phyloP scores from a whole-genome alignment of 2,113 vertebrate species.

The Verasper variegatus region DNA sequence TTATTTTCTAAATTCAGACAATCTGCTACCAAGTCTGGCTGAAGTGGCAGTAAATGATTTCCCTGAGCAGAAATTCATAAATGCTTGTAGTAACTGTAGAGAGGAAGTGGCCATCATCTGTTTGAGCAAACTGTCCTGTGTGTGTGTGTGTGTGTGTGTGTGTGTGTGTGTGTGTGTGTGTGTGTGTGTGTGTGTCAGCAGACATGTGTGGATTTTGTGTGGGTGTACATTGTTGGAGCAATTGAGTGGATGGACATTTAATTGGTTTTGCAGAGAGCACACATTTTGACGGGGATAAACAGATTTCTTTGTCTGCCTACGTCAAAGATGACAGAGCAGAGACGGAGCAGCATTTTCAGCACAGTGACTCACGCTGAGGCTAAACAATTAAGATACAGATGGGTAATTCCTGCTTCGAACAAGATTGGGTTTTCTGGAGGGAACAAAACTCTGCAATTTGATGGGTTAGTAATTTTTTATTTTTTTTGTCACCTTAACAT shows the following conservation, averaged over 20 bases:
- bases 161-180: neutral
- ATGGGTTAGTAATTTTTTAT: too few relatives aligned
- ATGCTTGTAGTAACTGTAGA: conserved; percentile 21
- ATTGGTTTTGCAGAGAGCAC: conserved; percentile 61
- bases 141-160: conserved; percentile 1
- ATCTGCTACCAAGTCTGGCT: neutral
- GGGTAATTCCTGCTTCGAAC: conserved; percentile 30
- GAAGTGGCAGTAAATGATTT: conserved; percentile 21
- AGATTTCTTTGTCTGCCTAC: conserved; percentile 61
- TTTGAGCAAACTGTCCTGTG: conserved; percentile 42
- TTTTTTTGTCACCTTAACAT: neutral
- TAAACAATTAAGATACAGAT: conserved; percentile 38
- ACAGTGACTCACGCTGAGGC: conserved; percentile 29
- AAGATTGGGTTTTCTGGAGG: conserved; percentile 14
- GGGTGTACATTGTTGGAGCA: conserved; percentile 42
- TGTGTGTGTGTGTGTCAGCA: conserved; percentile 6
- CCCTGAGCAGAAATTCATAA: conserved; percentile 35
- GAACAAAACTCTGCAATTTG: neutral
- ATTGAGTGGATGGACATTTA: conserved; percentile 62
- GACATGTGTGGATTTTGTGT: conserved; percentile 17
- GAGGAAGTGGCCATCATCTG: conserved; percentile 51
- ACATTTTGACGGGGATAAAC: conserved; percentile 56
- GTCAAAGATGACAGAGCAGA: conserved; percentile 37
- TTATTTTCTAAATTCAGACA: neutral
- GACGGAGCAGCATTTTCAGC: conserved; percentile 25